Conservation (phyloP, 2,888 invertebrate genomes). For the Philaethria dido region DNA sequence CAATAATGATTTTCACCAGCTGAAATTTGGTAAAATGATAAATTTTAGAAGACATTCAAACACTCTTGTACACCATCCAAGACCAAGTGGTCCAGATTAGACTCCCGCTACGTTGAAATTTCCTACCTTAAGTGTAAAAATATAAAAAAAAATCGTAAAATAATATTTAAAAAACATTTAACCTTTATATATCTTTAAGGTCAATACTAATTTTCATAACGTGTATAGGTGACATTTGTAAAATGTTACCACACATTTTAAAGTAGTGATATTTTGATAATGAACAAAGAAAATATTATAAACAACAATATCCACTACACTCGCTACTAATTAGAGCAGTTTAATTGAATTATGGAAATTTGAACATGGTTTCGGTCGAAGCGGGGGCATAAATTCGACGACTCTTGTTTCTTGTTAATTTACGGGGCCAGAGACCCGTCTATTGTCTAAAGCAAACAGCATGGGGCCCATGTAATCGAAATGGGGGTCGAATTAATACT, state of each 20-base stretch:
- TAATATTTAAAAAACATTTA: too few species aligned
- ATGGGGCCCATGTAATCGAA: conserved; percentile 21
- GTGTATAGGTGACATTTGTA: neutral
- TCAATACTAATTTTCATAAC: neutral
- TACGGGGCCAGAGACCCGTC: conserved; percentile 35
- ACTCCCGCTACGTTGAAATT: too few species aligned
- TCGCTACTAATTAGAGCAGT: conserved; percentile 33
- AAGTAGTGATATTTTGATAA: neutral
- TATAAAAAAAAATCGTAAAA: too few species aligned
- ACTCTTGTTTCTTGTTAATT: conserved; percentile 44
- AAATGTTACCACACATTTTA: neutral
- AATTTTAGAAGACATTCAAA: too few species aligned
- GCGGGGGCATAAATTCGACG: conserved; percentile 44
- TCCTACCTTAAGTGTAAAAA: too few species aligned
- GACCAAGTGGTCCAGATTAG: too few species aligned
- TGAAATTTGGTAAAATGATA: too few species aligned
- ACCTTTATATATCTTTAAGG: neutral
- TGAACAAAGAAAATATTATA: conserved; percentile 5
- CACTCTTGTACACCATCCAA: too few species aligned
- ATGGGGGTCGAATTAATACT: conserved; percentile 22
- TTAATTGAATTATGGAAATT: conserved; percentile 43
- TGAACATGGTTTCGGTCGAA: conserved; percentile 37
- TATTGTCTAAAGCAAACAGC: conserved; percentile 36
- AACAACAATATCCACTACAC: conserved; percentile 5
- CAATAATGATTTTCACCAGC: too few species aligned